A percentile compares a stretch with the other conserved stretches of the same genome.
Evolutionary conservation across 1,140 invertebrate species (phyloP).

Genomic region (Metaphire vulgaris): DNA sequence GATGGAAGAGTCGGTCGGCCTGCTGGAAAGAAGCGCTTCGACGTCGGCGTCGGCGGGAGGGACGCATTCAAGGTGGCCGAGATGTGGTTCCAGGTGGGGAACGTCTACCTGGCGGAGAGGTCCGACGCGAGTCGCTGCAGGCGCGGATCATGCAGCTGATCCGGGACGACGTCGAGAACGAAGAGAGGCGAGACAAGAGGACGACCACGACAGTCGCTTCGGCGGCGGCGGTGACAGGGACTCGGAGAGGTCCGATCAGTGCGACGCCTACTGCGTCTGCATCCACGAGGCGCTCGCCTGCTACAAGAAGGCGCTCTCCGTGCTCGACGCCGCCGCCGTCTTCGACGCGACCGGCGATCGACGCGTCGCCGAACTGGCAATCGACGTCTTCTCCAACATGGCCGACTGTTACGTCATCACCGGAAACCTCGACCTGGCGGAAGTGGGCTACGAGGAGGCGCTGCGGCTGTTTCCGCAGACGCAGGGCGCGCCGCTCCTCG

Average conservation of each 20-base stretch:
- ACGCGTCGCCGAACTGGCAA: slow-evolving; percentile 12
- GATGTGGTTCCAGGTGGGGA: slow-evolving; percentile 23
- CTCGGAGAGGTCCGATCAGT: slow-evolving; percentile 1
- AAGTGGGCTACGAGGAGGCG: slow-evolving; percentile 27
- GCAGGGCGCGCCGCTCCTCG: slow-evolving; percentile 12
- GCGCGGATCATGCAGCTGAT: slow-evolving; percentile 23
- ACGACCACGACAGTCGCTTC: not conserved
- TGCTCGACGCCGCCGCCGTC: slow-evolving; percentile 3
- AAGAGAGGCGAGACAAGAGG: not conserved
- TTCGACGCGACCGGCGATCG: not conserved
- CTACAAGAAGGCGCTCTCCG: slow-evolving; percentile 25
- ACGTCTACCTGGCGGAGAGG: slow-evolving; percentile 19
- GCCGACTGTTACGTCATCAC: slow-evolving; percentile 28
- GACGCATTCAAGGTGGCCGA: slow-evolving; percentile 19
- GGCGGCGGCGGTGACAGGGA: not conserved
- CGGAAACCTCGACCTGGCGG: slow-evolving; percentile 27
- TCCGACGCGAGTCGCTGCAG: slow-evolving; percentile 13
- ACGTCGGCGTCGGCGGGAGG: not conserved
- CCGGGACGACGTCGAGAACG: slow-evolving; percentile 16
- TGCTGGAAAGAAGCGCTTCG: slow-evolving; percentile 10
- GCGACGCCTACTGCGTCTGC: slow-evolving; percentile 14
- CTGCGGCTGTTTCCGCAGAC: slow-evolving; percentile 16
- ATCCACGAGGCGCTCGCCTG: slow-evolving; percentile 22
- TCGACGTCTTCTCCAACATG: slow-evolving; percentile 19
- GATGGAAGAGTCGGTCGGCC: slow-evolving; percentile 24